Evolutionary conservation across 2,797 vertebrate genomes (phyloP).

Genomic region (Gallirallus australis): DNA sequence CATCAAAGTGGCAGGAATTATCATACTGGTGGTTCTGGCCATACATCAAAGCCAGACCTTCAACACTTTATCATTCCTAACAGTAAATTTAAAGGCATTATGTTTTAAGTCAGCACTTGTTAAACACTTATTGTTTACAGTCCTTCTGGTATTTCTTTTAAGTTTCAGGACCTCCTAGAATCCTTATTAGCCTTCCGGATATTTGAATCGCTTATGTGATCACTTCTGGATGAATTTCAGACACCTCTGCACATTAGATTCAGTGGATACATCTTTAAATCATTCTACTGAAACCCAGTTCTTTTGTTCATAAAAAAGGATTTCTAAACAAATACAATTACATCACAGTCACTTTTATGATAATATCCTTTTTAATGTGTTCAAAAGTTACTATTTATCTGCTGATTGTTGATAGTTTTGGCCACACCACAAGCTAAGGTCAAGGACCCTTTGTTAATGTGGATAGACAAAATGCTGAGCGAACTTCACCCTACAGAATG

Average conservation of each 20-base stretch:
- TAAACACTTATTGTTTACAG: slow-evolving; percentile 76
- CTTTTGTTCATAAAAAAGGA: neutral
- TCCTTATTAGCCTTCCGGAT: neutral
- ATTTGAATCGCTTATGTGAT: neutral
- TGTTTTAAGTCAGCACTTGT: slow-evolving; percentile 72
- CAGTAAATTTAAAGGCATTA: slow-evolving; percentile 75
- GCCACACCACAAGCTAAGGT: neutral
- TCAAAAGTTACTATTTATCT: neutral
- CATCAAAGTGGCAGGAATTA: slow-evolving; percentile 71
- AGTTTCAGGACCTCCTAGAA: neutral
- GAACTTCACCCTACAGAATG: neutral
- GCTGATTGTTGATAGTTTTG: neutral
- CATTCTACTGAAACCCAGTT: neutral
- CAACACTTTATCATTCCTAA: slow-evolving; percentile 75
- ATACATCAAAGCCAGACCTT: slow-evolving; percentile 69
- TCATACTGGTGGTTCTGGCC: slow-evolving; percentile 72
- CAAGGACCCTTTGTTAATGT: neutral
- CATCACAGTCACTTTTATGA: neutral
- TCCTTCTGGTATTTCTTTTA: slow-evolving; percentile 50
- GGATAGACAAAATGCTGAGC: neutral
- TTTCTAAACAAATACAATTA: neutral
- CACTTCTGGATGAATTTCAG: neutral
- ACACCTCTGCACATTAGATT: neutral
- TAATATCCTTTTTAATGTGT: neutral
- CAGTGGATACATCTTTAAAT: neutral